A percentile compares a stretch with the other conserved stretches of the same genome.
phyloP scores from a whole-genome alignment of 2,888 invertebrate genomes.

The Synanthedon tipuliformis region DNA sequence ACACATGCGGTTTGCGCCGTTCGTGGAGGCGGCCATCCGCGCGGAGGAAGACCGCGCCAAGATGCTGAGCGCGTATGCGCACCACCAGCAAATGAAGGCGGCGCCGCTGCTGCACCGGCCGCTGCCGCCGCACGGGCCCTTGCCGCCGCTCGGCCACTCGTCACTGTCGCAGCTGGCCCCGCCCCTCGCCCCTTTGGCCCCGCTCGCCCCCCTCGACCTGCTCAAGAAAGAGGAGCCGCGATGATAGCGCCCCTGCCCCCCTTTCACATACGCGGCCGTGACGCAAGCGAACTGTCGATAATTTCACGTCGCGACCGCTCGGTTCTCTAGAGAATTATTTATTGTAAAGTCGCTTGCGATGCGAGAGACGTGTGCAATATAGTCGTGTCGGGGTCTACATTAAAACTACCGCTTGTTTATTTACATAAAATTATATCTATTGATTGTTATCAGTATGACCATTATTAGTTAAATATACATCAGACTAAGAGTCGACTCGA shows the following conservation, averaged over 20 bases:
- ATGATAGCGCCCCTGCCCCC: constrained; percentile 51
- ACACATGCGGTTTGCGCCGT: constrained; percentile 79
- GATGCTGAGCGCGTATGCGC: constrained; percentile 78
- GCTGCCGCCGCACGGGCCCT: constrained; percentile 61
- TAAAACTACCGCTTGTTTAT: constrained; percentile 65
- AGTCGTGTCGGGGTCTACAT: constrained; percentile 36
- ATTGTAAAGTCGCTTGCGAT: constrained; percentile 53
- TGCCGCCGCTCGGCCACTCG: constrained; percentile 49
- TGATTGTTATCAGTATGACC: constrained; percentile 66
- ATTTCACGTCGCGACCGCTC: constrained; percentile 31
- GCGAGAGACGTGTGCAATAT: constrained; percentile 57
- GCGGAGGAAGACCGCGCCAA: constrained; percentile 85
- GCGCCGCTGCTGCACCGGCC: constrained; percentile 53
- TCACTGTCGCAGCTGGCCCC: constrained; percentile 58
- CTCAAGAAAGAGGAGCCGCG: constrained; percentile 72
- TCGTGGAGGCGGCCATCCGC: constrained; percentile 82
- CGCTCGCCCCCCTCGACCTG: constrained; percentile 68
- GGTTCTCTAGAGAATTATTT: constrained; percentile 63
- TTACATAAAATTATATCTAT: constrained; percentile 64
- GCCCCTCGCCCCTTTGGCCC: constrained; percentile 32
- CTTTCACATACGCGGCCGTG: constrained; percentile 37
- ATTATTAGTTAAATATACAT: constrained; percentile 70
- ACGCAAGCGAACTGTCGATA: constrained; percentile 41
- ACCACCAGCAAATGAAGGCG: constrained; percentile 69
- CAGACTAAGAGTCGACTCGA: constrained; percentile 28